Evolutionary conservation across 2,113 vertebrate genomes (phyloP).

Genomic region (Leptosomus discolor): DNA sequence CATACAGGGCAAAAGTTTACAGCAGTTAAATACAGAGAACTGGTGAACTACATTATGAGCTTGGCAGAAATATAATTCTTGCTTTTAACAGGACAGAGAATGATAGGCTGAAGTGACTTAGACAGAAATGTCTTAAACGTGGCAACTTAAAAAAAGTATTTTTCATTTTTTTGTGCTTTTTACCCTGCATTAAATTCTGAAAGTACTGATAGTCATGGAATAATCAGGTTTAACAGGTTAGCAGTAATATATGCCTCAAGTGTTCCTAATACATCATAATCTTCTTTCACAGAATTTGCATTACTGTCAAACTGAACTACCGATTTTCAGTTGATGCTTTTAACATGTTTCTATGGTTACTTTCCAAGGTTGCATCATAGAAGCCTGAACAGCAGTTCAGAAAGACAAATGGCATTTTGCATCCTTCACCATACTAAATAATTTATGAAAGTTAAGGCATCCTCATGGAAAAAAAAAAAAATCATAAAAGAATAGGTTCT

Average conservation of each 20-base stretch:
- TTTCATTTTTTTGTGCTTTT: background rate
- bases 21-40: constrained; percentile 34
- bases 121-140: background rate
- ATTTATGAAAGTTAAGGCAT: constrained; percentile 66
- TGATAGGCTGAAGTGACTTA: constrained; percentile 37
- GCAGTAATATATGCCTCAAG: constrained; percentile 37
- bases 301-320: constrained; percentile 63
- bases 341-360: constrained; percentile 84
- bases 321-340: constrained; percentile 50
- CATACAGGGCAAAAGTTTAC: constrained; percentile 43
- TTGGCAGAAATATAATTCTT: constrained; percentile 19
- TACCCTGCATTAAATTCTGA: background rate
- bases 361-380: constrained; percentile 72
- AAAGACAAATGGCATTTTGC: constrained; percentile 71
- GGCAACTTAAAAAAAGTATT: background rate
- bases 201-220: background rate
- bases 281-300: constrained; percentile 58
- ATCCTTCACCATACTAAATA: constrained; percentile 54
- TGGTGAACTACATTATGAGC: constrained; percentile 24
- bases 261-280: constrained; percentile 53
- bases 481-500: constrained; percentile 13
- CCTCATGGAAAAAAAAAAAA: background rate
- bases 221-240: constrained; percentile 59
- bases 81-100: background rate
- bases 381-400: constrained; percentile 43